Conservation (phyloP, 1,140 invertebrate species). For the Brachionus angularis region DNA sequence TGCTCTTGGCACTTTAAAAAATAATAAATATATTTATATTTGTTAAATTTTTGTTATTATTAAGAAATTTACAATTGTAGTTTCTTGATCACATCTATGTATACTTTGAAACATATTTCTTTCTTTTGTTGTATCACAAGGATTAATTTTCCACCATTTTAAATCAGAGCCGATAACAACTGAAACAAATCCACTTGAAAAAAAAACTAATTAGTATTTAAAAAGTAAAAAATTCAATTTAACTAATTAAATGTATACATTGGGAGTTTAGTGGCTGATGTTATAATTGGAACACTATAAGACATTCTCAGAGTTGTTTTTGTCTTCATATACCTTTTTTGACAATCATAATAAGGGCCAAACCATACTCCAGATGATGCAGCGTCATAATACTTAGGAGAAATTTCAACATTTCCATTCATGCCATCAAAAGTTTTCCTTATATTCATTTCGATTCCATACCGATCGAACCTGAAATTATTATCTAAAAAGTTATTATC, state of each 20-base stretch:
- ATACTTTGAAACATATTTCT: conserved; percentile 36
- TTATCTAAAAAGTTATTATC: neutral
- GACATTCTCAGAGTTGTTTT: conserved; percentile 23
- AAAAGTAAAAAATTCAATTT: neutral
- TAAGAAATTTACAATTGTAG: conserved; percentile 30
- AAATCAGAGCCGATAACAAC: conserved; percentile 39
- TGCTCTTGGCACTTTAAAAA: conserved; percentile 27
- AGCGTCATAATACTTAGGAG: conserved; percentile 38
- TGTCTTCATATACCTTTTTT: conserved; percentile 9
- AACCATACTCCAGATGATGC: conserved; percentile 36
- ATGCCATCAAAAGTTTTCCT: conserved; percentile 24
- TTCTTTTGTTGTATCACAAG: conserved; percentile 27
- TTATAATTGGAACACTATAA: conserved; percentile 36
- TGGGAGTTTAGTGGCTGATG: neutral
- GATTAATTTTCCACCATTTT: conserved; percentile 42
- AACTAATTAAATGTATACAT: neutral
- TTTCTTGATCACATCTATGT: conserved; percentile 43
- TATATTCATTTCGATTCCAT: conserved; percentile 42
- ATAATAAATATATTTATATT: neutral
- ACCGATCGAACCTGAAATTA: conserved; percentile 10
- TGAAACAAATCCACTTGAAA: conserved; percentile 40
- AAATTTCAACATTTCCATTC: conserved; percentile 31
- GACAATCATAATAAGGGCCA: conserved; percentile 41
- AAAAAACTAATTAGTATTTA: neutral
- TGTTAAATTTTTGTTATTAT: neutral